These are phyloP conservation scores for Oscheius myriophilus DNA, from an alignment of 2,888 invertebrate species.

Conservation along the genomic window DNA sequence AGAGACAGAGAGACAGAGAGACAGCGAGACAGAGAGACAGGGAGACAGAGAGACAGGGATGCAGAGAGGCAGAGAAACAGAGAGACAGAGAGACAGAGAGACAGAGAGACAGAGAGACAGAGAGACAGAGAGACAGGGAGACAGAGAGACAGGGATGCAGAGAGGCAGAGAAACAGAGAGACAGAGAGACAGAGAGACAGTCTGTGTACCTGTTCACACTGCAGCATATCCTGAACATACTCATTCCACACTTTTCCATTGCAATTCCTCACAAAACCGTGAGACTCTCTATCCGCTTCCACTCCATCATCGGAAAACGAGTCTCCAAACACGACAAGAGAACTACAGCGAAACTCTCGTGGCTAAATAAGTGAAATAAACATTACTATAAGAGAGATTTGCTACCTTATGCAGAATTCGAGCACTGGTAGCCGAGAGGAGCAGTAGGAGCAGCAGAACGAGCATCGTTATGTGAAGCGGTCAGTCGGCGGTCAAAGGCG, in stretches of 20 bases:
- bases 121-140: background rate
- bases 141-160: slow-evolving; percentile 12
- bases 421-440: background rate
- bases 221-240: slow-evolving; percentile 56
- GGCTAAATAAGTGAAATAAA: slow-evolving; percentile 42
- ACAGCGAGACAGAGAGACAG: background rate
- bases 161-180: background rate
- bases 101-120: no score
- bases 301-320: slow-evolving; percentile 62
- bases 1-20: no score
- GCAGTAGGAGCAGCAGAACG: slow-evolving; percentile 5
- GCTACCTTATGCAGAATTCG: slow-evolving; percentile 17
- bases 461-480: slow-evolving; percentile 21
- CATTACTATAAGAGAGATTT: background rate
- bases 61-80: no score
- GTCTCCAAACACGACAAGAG: slow-evolving; percentile 61
- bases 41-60: slow-evolving; percentile 9
- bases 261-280: slow-evolving; percentile 52
- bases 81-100: no score
- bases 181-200: no score
- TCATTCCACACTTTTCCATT: slow-evolving; percentile 65
- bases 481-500: slow-evolving; percentile 5
- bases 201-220: slow-evolving; percentile 49
- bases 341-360: slow-evolving; percentile 57
- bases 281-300: slow-evolving; percentile 53